Percentiles rank a stretch among this genome's conserved stretches.
Conservation (phyloP, 1,140 invertebrate species). For the Listronotus oregonensis region DNA sequence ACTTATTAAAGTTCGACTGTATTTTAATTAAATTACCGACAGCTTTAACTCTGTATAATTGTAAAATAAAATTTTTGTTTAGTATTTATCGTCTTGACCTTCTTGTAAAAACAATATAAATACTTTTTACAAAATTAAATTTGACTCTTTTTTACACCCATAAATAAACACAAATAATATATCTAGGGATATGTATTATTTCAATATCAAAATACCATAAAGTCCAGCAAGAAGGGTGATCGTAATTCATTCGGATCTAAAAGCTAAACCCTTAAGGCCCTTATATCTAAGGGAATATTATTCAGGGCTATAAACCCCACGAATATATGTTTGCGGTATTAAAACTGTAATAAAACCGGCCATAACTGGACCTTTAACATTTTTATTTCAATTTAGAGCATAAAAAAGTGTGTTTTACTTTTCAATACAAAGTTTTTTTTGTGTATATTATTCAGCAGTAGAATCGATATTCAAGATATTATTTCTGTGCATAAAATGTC, state of each 20-base stretch:
- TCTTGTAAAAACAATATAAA: too few species aligned
- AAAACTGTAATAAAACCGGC: conserved; percentile 32
- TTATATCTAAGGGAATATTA: conserved; percentile 31
- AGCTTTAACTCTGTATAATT: too few species aligned
- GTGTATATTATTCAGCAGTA: too few species aligned
- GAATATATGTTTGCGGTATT: conserved; percentile 35
- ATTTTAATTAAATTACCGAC: too few species aligned
- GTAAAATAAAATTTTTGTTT: too few species aligned
- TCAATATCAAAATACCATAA: conserved; percentile 32
- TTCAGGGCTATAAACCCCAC: conserved; percentile 25
- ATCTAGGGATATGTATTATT: conserved; percentile 17
- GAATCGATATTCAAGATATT: too few species aligned
- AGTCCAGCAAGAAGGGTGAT: conserved; percentile 6
- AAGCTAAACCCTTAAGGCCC: conserved; percentile 33
- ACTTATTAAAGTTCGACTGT: too few species aligned
- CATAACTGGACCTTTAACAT: conserved; percentile 33
- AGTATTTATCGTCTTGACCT: too few species aligned
- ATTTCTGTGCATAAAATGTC: too few species aligned
- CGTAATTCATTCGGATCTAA: conserved; percentile 30
- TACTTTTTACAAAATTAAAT: too few species aligned
- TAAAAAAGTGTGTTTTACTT: conserved; percentile 6
- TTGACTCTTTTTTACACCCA: too few species aligned
- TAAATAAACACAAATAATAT: background rate
- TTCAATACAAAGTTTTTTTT: too few species aligned
- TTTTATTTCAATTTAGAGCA: conserved; percentile 33